phyloP scores from a whole-genome alignment of 2,797 vertebrate species.

The Phoeniculus purpureus region DNA sequence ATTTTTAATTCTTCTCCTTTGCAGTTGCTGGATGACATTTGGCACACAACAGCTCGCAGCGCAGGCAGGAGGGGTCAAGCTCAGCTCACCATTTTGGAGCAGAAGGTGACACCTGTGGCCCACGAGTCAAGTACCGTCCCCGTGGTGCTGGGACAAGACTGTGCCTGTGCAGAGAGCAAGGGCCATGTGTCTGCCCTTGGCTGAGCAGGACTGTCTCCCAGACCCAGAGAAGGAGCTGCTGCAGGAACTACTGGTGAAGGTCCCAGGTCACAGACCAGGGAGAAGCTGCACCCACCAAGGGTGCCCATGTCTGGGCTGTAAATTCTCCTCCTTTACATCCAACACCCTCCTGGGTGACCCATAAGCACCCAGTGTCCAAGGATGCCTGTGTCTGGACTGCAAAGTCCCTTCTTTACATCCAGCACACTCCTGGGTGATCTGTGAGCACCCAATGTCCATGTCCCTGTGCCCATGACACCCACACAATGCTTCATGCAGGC shows the following conservation, averaged over 20 bases:
- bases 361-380: too few species aligned
- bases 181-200: not conserved
- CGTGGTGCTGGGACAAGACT: not conserved
- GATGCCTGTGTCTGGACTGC: too few species aligned
- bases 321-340: not conserved
- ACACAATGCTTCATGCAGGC: fast-evolving
- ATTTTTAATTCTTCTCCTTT: not conserved
- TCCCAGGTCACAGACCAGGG: not conserved
- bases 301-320: not conserved
- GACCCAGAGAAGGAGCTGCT: not conserved
- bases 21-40: not conserved
- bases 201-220: not conserved
- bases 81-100: not conserved
- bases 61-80: too few species aligned
- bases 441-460: too few species aligned
- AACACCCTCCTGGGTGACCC: not conserved
- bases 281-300: fast-evolving
- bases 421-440: too few species aligned
- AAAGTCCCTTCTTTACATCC: too few species aligned
- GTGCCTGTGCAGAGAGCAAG: not conserved
- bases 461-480: not conserved
- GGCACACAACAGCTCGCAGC: not conserved
- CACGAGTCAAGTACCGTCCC: not conserved
- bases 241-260: not conserved
- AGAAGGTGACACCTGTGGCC: not conserved